Percentiles rank a stretch among this genome's conserved stretches.
Conservation (phyloP, 2,797 vertebrate genomes). For the Alectoris magna region DNA sequence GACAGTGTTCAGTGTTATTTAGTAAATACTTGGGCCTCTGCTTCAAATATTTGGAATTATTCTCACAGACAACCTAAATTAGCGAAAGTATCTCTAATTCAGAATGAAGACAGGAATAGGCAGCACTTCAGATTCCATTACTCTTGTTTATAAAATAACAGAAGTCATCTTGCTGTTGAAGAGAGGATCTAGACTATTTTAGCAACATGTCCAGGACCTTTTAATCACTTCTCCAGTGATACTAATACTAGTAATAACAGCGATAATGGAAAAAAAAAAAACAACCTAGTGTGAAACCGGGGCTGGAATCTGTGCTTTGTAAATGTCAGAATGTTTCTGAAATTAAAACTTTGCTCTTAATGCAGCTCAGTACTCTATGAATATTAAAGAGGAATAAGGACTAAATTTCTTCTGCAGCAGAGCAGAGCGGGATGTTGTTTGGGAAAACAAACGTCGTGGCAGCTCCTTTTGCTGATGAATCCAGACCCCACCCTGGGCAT, state of each 20-base stretch:
- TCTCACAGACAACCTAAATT: not conserved
- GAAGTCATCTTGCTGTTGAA: not conserved
- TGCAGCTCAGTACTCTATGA: not conserved
- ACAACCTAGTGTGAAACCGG: constrained; percentile 4
- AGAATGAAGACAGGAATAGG: not conserved
- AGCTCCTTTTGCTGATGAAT: not conserved
- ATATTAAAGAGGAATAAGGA: constrained; percentile 36
- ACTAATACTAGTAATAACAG: constrained; percentile 40
- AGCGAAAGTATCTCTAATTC: not conserved
- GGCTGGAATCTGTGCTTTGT: constrained; percentile 18
- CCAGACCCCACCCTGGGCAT: not conserved
- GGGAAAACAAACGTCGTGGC: not conserved
- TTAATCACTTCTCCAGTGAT: constrained; percentile 41
- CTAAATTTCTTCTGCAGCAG: constrained; percentile 1
- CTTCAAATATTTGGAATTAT: not conserved
- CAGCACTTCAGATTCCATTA: not conserved
- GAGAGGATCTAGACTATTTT: not conserved
- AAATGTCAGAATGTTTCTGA: constrained; percentile 47
- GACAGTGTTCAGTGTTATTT: accelerated
- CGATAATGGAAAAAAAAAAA: not conserved
- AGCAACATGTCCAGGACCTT: constrained; percentile 15
- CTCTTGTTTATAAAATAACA: constrained; percentile 21
- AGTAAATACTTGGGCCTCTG: not conserved
- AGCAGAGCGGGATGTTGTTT: constrained; percentile 20
- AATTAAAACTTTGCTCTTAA: constrained; percentile 56